A percentile compares a stretch with the other conserved stretches of the same genome.
Evolutionary conservation across 2,113 vertebrate species (phyloP).

Genomic region (Scomber japonicus): DNA sequence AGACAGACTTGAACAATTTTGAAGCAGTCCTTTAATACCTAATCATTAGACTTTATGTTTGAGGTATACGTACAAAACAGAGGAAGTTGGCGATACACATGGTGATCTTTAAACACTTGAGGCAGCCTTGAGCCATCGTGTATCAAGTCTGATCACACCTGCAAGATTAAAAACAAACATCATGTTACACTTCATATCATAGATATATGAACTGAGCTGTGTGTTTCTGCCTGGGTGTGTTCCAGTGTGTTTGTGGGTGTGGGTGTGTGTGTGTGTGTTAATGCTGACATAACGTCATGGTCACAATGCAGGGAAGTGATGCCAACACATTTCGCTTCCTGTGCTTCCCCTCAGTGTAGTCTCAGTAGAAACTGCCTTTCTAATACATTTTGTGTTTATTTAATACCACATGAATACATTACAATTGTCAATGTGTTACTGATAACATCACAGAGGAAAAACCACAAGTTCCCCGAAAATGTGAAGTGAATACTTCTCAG

Average conservation of each 20-base stretch:
- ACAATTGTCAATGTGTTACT: neutral
- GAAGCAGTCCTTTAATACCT: neutral
- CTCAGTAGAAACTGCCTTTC: neutral
- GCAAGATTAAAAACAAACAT: conserved; percentile 5
- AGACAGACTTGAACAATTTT: too few relatives aligned
- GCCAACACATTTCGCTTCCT: conserved; percentile 54
- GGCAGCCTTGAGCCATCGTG: conserved; percentile 83
- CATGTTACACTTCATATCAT: neutral
- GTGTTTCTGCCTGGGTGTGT: neutral
- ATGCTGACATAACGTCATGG: neutral
- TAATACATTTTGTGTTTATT: neutral
- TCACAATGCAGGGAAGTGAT: neutral
- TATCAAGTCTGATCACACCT: conserved; percentile 50
- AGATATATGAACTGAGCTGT: neutral
- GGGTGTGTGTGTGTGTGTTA: neutral
- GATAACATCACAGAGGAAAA: conserved; percentile 17
- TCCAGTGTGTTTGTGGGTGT: neutral
- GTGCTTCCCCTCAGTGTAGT: conserved; percentile 14
- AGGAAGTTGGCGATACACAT: conserved; percentile 87
- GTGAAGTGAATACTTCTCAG: neutral
- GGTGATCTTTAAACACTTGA: conserved; percentile 85
- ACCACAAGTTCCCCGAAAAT: conserved; percentile 20
- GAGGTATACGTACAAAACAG: conserved; percentile 83
- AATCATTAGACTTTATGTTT: neutral
- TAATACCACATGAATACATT: neutral